phyloP scores from a whole-genome alignment of 2,113 vertebrate species.

The Percina caprodes region DNA sequence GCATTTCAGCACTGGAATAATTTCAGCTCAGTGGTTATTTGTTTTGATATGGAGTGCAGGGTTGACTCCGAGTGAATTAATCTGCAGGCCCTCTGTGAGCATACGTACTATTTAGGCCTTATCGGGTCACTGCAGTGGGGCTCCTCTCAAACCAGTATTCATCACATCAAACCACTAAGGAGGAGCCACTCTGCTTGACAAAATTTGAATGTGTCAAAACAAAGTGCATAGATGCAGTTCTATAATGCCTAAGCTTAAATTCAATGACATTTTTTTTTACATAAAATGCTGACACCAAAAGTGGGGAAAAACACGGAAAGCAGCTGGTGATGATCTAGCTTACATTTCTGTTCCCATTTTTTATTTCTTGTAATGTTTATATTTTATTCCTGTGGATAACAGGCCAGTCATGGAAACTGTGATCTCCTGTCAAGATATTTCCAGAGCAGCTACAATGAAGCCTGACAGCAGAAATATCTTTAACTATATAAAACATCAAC shows the following conservation, averaged over 20 bases:
- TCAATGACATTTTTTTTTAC: neutral
- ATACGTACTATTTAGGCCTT: slow-evolving; percentile 12
- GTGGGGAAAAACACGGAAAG: neutral
- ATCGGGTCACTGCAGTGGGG: slow-evolving; percentile 19
- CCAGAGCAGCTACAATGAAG: slow-evolving; percentile 41
- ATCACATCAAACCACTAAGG: neutral
- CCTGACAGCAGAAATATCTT: slow-evolving; percentile 62
- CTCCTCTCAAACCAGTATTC: slow-evolving; percentile 12
- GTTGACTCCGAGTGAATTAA: slow-evolving; percentile 29
- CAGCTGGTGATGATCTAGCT: neutral
- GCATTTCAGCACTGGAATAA: slow-evolving; percentile 9
- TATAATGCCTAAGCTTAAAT: neutral
- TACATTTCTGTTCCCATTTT: slow-evolving; percentile 2
- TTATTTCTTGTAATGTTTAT: slow-evolving; percentile 17
- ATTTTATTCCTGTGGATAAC: slow-evolving; percentile 37
- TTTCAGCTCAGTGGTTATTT: slow-evolving; percentile 26
- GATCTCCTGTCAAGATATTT: slow-evolving; percentile 58
- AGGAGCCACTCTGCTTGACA: neutral
- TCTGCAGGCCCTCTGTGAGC: neutral
- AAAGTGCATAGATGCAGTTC: neutral
- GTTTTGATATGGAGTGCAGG: slow-evolving; percentile 17
- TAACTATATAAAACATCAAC: slow-evolving; percentile 57
- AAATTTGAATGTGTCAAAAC: neutral
- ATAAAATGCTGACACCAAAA: neutral
- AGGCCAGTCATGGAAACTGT: slow-evolving; percentile 30